A percentile compares a stretch with the other conserved stretches of the same genome.
These are phyloP conservation scores for Acanthurus tractus DNA, from an alignment of 2,797 vertebrate species.

Conservation along the genomic window DNA sequence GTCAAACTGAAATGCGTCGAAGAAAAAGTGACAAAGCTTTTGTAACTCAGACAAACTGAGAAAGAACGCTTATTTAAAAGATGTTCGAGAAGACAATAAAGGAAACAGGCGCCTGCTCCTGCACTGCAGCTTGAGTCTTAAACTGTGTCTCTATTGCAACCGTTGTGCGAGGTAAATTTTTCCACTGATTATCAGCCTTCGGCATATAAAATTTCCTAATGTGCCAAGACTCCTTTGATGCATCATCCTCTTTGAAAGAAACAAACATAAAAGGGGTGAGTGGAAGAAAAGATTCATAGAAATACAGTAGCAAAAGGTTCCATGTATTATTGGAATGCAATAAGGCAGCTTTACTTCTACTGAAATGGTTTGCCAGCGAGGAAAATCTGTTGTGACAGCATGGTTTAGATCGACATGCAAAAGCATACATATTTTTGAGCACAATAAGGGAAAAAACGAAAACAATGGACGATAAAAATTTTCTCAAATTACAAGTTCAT, in stretches of 20 bases:
- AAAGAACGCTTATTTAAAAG: conserved; percentile 27
- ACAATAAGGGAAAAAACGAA: conserved; percentile 51
- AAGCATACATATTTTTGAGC: conserved; percentile 55
- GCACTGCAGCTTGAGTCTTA: conserved; percentile 3
- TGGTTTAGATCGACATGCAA: conserved; percentile 63
- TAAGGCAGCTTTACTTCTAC: conserved; percentile 60
- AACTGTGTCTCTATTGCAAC: neutral
- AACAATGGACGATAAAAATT: conserved; percentile 64
- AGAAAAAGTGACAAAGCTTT: conserved; percentile 28
- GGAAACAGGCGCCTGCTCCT: conserved; percentile 7
- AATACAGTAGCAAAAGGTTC: conserved; percentile 60
- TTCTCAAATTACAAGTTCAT: conserved; percentile 28
- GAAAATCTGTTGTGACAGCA: conserved; percentile 75
- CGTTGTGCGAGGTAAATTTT: conserved; percentile 24
- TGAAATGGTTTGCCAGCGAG: conserved; percentile 56
- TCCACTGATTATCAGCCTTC: conserved; percentile 58
- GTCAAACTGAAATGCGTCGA: conserved; percentile 39
- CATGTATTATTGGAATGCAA: conserved; percentile 40
- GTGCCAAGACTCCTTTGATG: conserved; percentile 61
- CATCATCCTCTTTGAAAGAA: conserved; percentile 63
- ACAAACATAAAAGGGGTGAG: conserved; percentile 64
- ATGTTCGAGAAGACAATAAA: conserved; percentile 32
- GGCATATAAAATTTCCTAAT: conserved; percentile 62
- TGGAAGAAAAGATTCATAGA: conserved; percentile 37
- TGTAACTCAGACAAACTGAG: conserved; percentile 33